Evolutionary conservation across 2,888 invertebrate species (phyloP).

Genomic region (Pachymerium ferrugineum): DNA sequence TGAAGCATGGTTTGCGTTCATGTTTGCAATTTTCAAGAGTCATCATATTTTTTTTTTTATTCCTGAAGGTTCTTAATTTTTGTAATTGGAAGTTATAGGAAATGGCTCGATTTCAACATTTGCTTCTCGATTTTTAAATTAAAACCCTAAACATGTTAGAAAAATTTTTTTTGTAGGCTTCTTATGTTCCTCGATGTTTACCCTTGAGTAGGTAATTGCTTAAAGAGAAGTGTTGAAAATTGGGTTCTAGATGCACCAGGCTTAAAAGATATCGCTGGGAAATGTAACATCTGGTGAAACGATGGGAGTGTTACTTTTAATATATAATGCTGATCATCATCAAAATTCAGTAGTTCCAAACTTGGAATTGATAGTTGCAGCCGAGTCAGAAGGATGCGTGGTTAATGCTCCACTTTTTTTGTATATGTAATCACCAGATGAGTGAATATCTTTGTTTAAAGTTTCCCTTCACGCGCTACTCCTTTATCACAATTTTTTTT

Average conservation of each 20-base stretch:
- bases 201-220: constrained; percentile 16
- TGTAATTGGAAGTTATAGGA: neutral
- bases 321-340: constrained; percentile 19
- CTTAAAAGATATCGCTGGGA: constrained; percentile 11
- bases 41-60: neutral
- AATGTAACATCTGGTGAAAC: neutral
- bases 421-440: neutral
- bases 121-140: constrained; percentile 10
- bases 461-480: neutral
- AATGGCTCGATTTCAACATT: neutral
- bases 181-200: neutral
- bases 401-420: neutral
- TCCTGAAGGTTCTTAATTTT: no score
- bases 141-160: neutral
- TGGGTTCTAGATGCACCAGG: constrained; percentile 11
- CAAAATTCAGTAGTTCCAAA: neutral
- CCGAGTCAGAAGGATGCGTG: no score
- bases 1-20: neutral
- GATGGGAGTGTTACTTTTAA: neutral
- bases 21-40: neutral
- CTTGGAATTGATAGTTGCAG: neutral
- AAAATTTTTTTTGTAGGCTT: neutral
- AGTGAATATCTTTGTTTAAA: neutral
- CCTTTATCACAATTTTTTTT: neutral
- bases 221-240: constrained; percentile 26